A percentile compares a stretch with the other conserved stretches of the same genome.
Conservation (phyloP, 2,888 invertebrate species). For the Ennomos quercinarius region DNA sequence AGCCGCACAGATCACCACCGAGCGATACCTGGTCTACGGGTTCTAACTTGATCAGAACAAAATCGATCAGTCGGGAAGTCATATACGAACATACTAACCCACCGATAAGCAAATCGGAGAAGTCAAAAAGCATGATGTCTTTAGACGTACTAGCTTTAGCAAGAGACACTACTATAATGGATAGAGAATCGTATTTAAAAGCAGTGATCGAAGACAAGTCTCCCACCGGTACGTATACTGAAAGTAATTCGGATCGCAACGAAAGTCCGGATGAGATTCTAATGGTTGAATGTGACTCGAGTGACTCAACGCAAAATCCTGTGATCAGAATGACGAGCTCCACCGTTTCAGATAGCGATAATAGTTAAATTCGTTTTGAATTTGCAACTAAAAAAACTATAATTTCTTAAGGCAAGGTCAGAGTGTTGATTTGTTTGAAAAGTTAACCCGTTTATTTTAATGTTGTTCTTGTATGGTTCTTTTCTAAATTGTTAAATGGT, state of each 20-base stretch:
- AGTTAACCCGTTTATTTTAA: too few relatives aligned
- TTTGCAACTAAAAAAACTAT: too few relatives aligned
- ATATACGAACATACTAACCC: slow-evolving; percentile 67
- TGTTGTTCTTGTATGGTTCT: too few relatives aligned
- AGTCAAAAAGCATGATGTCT: slow-evolving; percentile 82
- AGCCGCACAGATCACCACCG: slow-evolving; percentile 52
- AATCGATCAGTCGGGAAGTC: slow-evolving; percentile 72
- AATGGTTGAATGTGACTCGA: slow-evolving; percentile 81
- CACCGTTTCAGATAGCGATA: slow-evolving; percentile 76
- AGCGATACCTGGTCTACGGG: slow-evolving; percentile 64
- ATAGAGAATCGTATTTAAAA: slow-evolving; percentile 76
- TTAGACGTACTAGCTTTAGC: slow-evolving; percentile 75
- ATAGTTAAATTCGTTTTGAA: slow-evolving; percentile 59
- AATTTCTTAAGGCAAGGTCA: too few relatives aligned
- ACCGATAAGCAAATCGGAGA: slow-evolving; percentile 69
- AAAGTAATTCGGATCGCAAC: slow-evolving; percentile 78
- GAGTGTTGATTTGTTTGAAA: too few relatives aligned
- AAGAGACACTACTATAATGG: slow-evolving; percentile 71
- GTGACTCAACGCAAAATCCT: slow-evolving; percentile 78
- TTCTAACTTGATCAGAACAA: slow-evolving; percentile 63
- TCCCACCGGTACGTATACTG: slow-evolving; percentile 77
- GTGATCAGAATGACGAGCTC: slow-evolving; percentile 81
- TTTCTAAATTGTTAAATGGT: too few relatives aligned
- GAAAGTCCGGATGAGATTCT: slow-evolving; percentile 79
- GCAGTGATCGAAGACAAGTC: slow-evolving; percentile 81